Evolutionary conservation across 2,113 vertebrate species (phyloP), one percentile per base, ranked within the genome.

Genomic region (Tylochromis polylepis): DNA sequence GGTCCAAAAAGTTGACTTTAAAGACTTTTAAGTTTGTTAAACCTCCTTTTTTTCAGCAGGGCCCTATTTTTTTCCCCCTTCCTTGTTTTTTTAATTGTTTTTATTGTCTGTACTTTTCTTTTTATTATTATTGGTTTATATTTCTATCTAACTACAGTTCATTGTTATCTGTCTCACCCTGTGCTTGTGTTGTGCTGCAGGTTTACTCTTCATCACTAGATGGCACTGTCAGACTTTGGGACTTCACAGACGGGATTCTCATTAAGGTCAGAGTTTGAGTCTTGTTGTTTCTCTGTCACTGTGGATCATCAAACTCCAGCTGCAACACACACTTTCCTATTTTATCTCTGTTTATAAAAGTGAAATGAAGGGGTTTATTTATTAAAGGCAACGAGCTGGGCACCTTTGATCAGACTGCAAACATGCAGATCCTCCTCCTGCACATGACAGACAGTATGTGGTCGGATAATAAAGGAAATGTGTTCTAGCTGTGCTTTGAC

Each of bases 151-250:
- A 1, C 20, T 2, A 34, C 2, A 9, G 41, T 27, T 72, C 10
- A 49, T 72, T 27, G 22, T 49, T 49, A 11, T 75, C 5, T 22
- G 16, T 81, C 36, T 81, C 55, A 14, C 24, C 3, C 27, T 82
- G n/a, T 12, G 1, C 29, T 43, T 12, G 11, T 27, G 41, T 53
- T 81, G 24, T 27, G 2, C 57, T 93, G 90, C 93, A 99, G 99
- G 95, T 96, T 0, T 99, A 97, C 90, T 99, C 98, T 43, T 98
- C 95, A 49, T 99, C 98, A 81, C 75, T 94, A 77, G 98, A 99
- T 96, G 98, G 99, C 95, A 99, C 96, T 34, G 87, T 99, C 93
- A 97, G 97, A 81, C 95, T 99, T 4, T 99, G 98, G 98, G 98
- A 99, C 95, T 99, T 97, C 92, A 95, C 96, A 75, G 99, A 99